phyloP scores from a whole-genome alignment of 92 coral and sea anemone species.

The Bergia sp. region DNA sequence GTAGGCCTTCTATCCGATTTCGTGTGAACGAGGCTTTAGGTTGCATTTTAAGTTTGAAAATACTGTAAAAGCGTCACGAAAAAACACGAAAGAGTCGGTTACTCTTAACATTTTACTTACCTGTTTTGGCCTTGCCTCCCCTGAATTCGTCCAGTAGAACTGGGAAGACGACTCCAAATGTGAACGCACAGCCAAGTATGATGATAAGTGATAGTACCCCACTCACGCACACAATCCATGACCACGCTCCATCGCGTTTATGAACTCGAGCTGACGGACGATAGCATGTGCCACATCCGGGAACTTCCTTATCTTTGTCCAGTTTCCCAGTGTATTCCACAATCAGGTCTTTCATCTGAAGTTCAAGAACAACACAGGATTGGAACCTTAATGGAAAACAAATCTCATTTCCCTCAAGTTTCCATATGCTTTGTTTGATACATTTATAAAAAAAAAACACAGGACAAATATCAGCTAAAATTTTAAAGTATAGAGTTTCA shows the following conservation, averaged over 20 bases:
- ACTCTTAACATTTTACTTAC: background rate
- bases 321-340: background rate
- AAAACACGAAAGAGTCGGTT: too few relatives aligned
- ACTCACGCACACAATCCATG: background rate
- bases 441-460: too few relatives aligned
- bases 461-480: too few relatives aligned
- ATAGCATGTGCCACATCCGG: background rate
- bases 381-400: too few relatives aligned
- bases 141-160: background rate
- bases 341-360: background rate
- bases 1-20: too few relatives aligned
- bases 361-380: too few relatives aligned
- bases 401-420: too few relatives aligned
- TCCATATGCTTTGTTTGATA: too few relatives aligned
- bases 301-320: background rate
- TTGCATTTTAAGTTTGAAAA: too few relatives aligned
- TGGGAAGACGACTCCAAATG: background rate
- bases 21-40: too few relatives aligned
- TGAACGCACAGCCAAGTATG: background rate
- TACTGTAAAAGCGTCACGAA: too few relatives aligned
- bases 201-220: background rate
- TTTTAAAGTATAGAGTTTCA: too few relatives aligned
- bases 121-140: constrained; percentile 12
- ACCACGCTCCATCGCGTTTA: constrained; percentile 1
- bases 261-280: background rate